Evolutionary conservation across 2,888 invertebrate species (phyloP).

Genomic region (Dryocosmus kuriphilus): DNA sequence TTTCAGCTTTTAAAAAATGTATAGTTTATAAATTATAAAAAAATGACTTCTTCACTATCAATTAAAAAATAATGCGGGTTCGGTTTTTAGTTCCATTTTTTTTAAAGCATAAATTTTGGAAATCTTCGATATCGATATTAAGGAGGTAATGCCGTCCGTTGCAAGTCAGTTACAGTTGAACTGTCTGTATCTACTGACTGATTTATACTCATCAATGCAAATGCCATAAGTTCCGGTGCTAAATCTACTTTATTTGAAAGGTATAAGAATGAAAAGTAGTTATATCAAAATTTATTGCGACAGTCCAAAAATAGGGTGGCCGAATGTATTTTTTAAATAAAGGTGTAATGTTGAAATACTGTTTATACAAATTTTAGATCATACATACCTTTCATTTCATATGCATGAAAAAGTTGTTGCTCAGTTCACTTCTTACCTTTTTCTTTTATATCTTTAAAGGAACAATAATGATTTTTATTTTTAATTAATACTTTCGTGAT

Average conservation of each 20-base stretch:
- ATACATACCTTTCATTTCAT: not conserved
- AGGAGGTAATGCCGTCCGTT: not conserved
- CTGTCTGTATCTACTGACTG: not conserved
- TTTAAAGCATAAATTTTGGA: not conserved
- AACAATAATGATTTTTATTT: too few relatives aligned
- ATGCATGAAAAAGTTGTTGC: not conserved
- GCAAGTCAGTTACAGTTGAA: not conserved
- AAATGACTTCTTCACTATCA: not conserved
- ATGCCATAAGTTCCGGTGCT: not conserved
- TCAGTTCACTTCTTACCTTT: not conserved
- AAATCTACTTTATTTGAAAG: not conserved
- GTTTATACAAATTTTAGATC: not conserved
- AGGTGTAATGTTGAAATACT: not conserved
- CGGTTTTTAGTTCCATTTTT: not conserved
- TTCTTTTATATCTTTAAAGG: too few relatives aligned
- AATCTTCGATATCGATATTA: not conserved
- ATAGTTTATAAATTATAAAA: not conserved
- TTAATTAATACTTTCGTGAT: not conserved
- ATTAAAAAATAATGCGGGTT: not conserved
- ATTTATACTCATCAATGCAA: constrained; percentile 26
- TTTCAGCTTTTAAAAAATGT: too few relatives aligned
- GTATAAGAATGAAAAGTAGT: not conserved
- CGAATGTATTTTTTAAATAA: not conserved
- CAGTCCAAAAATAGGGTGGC: not conserved
- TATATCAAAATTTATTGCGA: not conserved